A percentile compares a stretch with the other conserved stretches of the same genome.
Conservation (phyloP, 2,113 vertebrate species). For the Chrysemys picta region DNA sequence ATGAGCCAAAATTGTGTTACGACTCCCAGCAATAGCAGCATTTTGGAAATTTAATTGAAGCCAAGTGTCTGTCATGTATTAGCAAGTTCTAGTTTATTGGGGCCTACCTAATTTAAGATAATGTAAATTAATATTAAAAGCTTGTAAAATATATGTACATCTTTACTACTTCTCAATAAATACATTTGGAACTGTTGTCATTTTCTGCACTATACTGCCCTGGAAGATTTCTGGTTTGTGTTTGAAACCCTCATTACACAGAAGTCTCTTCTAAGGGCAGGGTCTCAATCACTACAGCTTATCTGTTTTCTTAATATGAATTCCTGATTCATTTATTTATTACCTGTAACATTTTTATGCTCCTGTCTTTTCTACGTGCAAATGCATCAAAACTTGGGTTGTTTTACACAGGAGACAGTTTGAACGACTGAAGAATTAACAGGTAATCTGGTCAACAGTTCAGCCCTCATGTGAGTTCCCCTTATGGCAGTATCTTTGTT, state of each 20-base stretch:
- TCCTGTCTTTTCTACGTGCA: not conserved
- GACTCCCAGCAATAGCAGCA: conserved; percentile 65
- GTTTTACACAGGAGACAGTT: not conserved
- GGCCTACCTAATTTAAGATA: conserved; percentile 84
- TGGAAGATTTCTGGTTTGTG: conserved; percentile 57
- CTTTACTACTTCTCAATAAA: conserved; percentile 87
- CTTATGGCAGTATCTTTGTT: not conserved
- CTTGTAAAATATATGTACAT: conserved; percentile 87
- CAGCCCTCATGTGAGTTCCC: not conserved
- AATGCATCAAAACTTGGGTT: not conserved
- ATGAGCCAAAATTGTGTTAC: conserved; percentile 77
- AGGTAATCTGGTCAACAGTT: not conserved
- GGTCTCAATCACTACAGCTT: not conserved
- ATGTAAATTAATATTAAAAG: conserved; percentile 86
- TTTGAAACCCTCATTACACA: not conserved
- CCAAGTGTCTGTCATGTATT: conserved; percentile 78
- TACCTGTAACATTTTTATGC: not conserved
- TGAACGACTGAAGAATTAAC: not conserved
- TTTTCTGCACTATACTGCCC: conserved; percentile 74
- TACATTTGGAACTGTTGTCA: conserved; percentile 79
- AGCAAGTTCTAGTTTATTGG: conserved; percentile 78
- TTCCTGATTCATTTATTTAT: not conserved
- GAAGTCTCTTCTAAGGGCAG: not conserved
- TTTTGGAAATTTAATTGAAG: conserved; percentile 69
- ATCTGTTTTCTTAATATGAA: not conserved